Base-by-base conservation (phyloP, 2,113 vertebrate genomes). In the Daubentonia madagascariensis region DNA sequence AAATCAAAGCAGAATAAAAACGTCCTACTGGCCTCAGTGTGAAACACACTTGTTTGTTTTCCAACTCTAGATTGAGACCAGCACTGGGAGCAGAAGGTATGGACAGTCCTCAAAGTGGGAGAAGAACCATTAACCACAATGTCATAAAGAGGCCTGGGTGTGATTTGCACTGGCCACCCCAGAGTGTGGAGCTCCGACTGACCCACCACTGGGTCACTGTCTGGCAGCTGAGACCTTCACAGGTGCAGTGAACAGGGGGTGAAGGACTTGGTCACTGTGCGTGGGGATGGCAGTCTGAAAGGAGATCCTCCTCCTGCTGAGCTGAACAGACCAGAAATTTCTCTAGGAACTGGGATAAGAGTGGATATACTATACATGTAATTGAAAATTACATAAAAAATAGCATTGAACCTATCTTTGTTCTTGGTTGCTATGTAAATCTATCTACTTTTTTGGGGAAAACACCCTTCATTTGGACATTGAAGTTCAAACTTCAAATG, bases 51-150 rank as follows among this genome's bases (percentile, higher is more conserved):
- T 89, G 6, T 81, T 72, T 79, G 37, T 37, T 85, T 5, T 57
- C 23, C 37, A 48, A 23, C 30, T 94, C 40, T 48, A 43, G 18
- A 32, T 9, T 20, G 85, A 40, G 80, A 50, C 37, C 6, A 8
- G 23, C 4, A 1, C 7, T 73, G 30, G 37, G 23, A 75, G 23
- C 11, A 0, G 14, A 57, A 61, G n/a, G 28, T 9, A 9, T 20
- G 28, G 54, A 10, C 2, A 0, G 22, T 48, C 4, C 28, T 61
- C 37, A 17, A 4, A 18, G 23, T 37, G 22, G 22, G 61, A 25
- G 43, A 50, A 70, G 37, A 10, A 7, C 13, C 4, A 5, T 23
- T 1, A 11, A 6, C 4, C 18, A 3, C 14, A 18, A 3, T 4
- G 3, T 37, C 35, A 20, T 76, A 25, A 72, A 68, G 48, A 43